These are phyloP conservation scores for Enteromius radiatus DNA, from an alignment of 2,797 vertebrate genomes.

Conservation along the genomic window DNA sequence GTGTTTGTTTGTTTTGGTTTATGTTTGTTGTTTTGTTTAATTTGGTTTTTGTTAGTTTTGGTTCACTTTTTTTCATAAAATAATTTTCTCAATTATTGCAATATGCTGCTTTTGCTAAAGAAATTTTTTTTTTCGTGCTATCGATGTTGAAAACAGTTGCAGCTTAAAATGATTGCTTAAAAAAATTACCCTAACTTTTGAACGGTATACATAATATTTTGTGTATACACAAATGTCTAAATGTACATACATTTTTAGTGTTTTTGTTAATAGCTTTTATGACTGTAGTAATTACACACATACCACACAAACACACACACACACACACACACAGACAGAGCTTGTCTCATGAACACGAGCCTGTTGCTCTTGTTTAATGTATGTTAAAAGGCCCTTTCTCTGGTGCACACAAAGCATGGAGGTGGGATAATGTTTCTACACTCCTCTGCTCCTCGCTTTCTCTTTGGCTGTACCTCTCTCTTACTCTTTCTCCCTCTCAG, in stretches of 20 bases:
- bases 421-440: slow-evolving; percentile 55
- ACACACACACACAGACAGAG: slow-evolving; percentile 32
- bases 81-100: too few relatives aligned
- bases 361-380: slow-evolving; percentile 38
- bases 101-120: neutral
- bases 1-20: neutral
- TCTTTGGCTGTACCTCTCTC: slow-evolving; percentile 6
- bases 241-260: neutral
- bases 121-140: neutral
- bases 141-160: neutral
- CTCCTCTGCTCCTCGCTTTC: slow-evolving; percentile 16
- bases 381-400: slow-evolving; percentile 52
- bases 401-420: slow-evolving; percentile 52
- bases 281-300: slow-evolving; percentile 19
- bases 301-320: neutral
- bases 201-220: too few relatives aligned
- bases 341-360: slow-evolving; percentile 29
- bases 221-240: neutral
- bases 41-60: too few relatives aligned
- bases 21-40: neutral
- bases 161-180: neutral
- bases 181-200: too few relatives aligned
- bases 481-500: neutral
- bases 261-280: neutral
- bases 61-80: too few relatives aligned